Percentiles rank a stretch among this genome's conserved stretches.
Conservation (phyloP, 2,797 vertebrate genomes). For the Melanotaenia pygmaea region DNA sequence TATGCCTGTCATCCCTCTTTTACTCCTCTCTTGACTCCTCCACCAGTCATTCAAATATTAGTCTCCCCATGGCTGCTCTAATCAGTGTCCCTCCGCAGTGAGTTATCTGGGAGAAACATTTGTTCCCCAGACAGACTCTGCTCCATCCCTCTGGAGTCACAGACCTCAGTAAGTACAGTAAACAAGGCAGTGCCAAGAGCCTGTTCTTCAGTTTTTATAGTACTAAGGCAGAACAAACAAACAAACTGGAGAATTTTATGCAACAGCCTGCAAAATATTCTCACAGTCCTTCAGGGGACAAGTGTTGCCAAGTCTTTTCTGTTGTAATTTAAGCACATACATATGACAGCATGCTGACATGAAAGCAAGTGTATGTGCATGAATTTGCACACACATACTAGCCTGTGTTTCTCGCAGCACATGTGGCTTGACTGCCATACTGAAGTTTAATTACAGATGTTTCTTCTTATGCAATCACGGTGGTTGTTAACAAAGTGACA, state of each 20-base stretch:
- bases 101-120: conserved; percentile 74
- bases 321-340: conserved; percentile 46
- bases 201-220: conserved; percentile 71
- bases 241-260: conserved; percentile 78
- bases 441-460: conserved; percentile 27
- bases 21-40: conserved; percentile 33
- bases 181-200: conserved; percentile 69
- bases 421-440: conserved; percentile 31
- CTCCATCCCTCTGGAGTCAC: conserved; percentile 58
- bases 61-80: conserved; percentile 46
- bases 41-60: conserved; percentile 67
- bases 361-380: conserved; percentile 47
- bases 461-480: conserved; percentile 34
- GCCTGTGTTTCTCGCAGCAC: conserved; percentile 29
- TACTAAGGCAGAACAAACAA: conserved; percentile 76
- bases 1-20: conserved; percentile 30
- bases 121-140: conserved; percentile 70
- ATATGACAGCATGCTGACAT: conserved; percentile 52
- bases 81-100: conserved; percentile 64
- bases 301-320: conserved; percentile 53
- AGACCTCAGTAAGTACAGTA: conserved; percentile 55
- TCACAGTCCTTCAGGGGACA: conserved; percentile 60
- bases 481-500: conserved; percentile 18
- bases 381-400: conserved; percentile 29
- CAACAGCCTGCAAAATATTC: conserved; percentile 67